These are phyloP conservation scores for Psophia crepitans DNA, from an alignment of 2,113 vertebrate genomes.

Conservation along the genomic window DNA sequence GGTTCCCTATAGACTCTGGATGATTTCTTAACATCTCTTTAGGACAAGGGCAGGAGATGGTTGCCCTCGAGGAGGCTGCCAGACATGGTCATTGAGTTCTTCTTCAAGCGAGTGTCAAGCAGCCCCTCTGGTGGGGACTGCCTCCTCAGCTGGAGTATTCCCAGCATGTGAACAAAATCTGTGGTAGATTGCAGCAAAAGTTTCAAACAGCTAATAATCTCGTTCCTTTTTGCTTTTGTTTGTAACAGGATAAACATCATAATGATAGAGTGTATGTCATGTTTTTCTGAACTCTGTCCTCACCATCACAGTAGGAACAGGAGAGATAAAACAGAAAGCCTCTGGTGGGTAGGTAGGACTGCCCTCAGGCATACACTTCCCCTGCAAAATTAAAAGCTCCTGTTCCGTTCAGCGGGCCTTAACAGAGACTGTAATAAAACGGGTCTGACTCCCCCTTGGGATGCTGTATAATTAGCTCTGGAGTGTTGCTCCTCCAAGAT, in stretches of 20 bases:
- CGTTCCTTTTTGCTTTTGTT: neutral
- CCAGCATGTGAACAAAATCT: neutral
- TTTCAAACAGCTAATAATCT: neutral
- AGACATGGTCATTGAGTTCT: conserved; percentile 79
- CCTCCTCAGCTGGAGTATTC: neutral
- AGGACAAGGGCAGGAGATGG: conserved; percentile 81
- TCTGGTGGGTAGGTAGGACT: neutral
- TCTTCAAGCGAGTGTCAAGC: conserved; percentile 71
- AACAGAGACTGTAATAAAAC: conserved; percentile 7
- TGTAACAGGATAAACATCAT: neutral
- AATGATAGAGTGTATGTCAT: neutral
- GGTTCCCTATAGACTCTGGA: conserved; percentile 76
- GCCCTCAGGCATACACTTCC: neutral
- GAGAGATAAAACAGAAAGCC: neutral
- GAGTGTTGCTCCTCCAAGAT: conserved; percentile 9
- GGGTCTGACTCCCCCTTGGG: neutral
- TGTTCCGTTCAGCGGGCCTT: neutral
- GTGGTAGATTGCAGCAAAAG: accelerated
- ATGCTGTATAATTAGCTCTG: neutral
- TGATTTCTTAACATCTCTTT: conserved; percentile 83
- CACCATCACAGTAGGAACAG: neutral
- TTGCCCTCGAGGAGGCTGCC: conserved; percentile 75
- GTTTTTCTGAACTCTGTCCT: neutral
- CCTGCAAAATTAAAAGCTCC: neutral
- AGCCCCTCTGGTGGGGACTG: neutral